Evolutionary conservation across 2,797 vertebrate species (phyloP).

Genomic region (Leptodactylus fallax): DNA sequence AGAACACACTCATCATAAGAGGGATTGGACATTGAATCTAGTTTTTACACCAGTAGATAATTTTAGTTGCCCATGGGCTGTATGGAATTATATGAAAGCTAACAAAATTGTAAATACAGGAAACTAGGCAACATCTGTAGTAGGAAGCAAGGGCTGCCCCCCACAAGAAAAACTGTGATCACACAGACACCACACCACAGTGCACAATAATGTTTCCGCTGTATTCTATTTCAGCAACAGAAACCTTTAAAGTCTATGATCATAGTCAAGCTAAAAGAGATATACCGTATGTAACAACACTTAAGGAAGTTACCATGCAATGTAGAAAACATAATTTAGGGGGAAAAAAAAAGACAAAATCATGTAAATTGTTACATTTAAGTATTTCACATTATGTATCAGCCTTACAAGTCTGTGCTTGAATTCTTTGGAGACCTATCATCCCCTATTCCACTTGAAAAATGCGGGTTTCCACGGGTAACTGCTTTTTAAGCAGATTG

Average conservation of each 20-base stretch:
- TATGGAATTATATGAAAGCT: neutral
- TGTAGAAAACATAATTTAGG: conserved; percentile 20
- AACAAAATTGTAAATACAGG: neutral
- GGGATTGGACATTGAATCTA: no score
- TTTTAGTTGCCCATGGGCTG: neutral
- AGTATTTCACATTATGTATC: neutral
- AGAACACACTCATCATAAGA: no score
- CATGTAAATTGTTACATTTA: conserved; percentile 16
- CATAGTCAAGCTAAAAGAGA: conserved; percentile 10
- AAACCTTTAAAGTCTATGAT: conserved; percentile 17
- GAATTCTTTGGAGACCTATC: neutral
- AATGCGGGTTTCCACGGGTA: no score
- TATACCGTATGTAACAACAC: conserved; percentile 9
- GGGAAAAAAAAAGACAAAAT: conserved; percentile 18
- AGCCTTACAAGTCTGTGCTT: neutral
- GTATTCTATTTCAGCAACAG: conserved; percentile 22
- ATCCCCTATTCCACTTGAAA: neutral
- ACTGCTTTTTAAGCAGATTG: no score
- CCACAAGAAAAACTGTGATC: neutral
- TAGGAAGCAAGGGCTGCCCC: conserved; percentile 1
- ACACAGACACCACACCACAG: conserved; percentile 24
- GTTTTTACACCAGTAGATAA: neutral
- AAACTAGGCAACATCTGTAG: neutral
- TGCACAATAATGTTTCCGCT: neutral
- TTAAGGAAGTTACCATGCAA: conserved; percentile 39